Conservation (phyloP, 2,888 invertebrate genomes). For the Cenopis cana region DNA sequence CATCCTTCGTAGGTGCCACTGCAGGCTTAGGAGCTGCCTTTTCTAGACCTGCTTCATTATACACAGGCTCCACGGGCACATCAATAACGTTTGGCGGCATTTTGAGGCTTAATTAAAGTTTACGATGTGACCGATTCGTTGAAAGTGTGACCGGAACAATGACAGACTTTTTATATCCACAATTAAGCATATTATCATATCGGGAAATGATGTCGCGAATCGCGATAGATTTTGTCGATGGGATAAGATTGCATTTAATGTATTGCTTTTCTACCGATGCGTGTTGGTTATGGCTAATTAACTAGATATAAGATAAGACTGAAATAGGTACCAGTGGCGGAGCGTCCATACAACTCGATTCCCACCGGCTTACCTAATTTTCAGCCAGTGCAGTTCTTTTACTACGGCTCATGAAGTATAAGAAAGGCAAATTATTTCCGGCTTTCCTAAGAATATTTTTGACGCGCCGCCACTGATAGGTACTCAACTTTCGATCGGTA, state of each 20-base stretch:
- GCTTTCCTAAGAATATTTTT: too few species aligned
- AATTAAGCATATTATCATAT: neutral
- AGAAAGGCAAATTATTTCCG: too few species aligned
- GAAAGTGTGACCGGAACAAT: constrained; percentile 2
- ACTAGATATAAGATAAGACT: neutral
- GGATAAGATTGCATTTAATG: neutral
- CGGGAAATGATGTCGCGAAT: neutral
- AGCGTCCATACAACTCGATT: too few species aligned
- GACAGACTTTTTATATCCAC: neutral
- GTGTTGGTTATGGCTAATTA: neutral
- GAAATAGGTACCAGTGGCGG: too few species aligned
- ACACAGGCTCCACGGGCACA: constrained; percentile 46
- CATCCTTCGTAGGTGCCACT: constrained; percentile 37
- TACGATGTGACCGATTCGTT: neutral
- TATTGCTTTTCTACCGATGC: neutral
- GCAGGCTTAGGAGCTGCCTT: constrained; percentile 1
- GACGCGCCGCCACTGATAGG: too few species aligned
- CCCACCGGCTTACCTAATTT: too few species aligned
- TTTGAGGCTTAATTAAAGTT: constrained; percentile 31
- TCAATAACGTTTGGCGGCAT: constrained; percentile 59
- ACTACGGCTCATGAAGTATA: too few species aligned
- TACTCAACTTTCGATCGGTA: too few species aligned
- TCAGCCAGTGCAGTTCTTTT: too few species aligned
- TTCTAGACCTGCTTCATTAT: neutral
- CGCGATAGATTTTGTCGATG: neutral